phyloP scores from a whole-genome alignment of 2,888 invertebrate species.

The Apotomis betuletana region DNA sequence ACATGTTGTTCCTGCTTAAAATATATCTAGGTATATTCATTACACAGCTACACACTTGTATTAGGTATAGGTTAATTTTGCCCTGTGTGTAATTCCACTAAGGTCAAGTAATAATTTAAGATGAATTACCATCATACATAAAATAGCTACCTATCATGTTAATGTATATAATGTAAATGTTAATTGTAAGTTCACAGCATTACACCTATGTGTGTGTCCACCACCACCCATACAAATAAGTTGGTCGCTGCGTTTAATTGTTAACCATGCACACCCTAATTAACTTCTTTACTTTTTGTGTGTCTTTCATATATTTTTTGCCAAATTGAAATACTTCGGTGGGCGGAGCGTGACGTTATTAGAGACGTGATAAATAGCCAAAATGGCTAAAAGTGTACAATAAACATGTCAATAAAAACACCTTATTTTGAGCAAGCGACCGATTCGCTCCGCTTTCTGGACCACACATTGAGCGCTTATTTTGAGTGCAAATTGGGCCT shows the following conservation, averaged over 20 bases:
- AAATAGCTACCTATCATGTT: too few relatives aligned
- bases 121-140: too few relatives aligned
- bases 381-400: conserved; percentile 47
- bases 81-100: too few relatives aligned
- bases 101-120: too few relatives aligned
- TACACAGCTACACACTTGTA: too few relatives aligned
- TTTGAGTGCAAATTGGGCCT: conserved; percentile 49
- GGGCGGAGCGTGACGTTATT: conserved; percentile 37
- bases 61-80: too few relatives aligned
- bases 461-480: conserved; percentile 56
- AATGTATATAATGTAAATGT: too few relatives aligned
- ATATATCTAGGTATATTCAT: too few relatives aligned
- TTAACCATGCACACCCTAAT: conserved; percentile 5
- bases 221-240: neutral
- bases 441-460: conserved; percentile 56
- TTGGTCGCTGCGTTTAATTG: neutral
- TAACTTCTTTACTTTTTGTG: conserved; percentile 14
- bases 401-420: conserved; percentile 53
- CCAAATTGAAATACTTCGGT: conserved; percentile 9
- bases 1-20: too few relatives aligned
- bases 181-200: neutral
- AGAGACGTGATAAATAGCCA: conserved; percentile 41
- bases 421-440: conserved; percentile 52
- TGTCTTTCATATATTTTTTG: conserved; percentile 1
- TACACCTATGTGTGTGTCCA: neutral